Evolutionary conservation across 2,888 invertebrate genomes (phyloP), one percentile per base, ranked within the genome.

Genomic region (Tenthredo notha): DNA sequence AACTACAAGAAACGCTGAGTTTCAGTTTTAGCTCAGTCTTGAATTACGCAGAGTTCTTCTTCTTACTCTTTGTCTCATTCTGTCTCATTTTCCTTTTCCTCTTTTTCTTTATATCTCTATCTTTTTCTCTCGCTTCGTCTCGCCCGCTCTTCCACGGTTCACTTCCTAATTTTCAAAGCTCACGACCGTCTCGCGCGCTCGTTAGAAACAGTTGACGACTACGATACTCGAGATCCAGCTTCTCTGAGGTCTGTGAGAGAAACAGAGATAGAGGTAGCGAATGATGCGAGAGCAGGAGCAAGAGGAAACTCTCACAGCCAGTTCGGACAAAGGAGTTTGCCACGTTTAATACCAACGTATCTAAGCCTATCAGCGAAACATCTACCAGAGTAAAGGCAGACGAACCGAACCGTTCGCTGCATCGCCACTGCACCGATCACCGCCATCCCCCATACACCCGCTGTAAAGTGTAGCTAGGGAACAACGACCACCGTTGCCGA

Each of bases 321-420:
- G 83, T 47, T 83, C 47, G 83, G 70, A 83, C 83, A 83, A 83
- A 83, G 83, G 83, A 83, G 67, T 83, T 83, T 67, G 70, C 83
- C 83, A 83, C 83, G 83, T 70, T 83, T 83, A 47, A 83, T 83
- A 83, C 67, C 67, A 65, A 65, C 83, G 50, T 61, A 40, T 5
- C 72, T 50, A 77, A 54, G 47, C 77, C 77, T 77, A 80, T 80
- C 80, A 80, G 61, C 61, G 21, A 40, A 80, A 21, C 61, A 80
- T 80, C 80, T 61, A 33, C 29, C 54, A 10, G 61, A 29, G 80
- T 80, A 61, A 80, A 80, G n/a, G 80, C 80, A 58, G 40, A 80
- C 80, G 61, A 21, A 25, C 12, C 61, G 21, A 58, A 58, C 15
- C n/a, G 21, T 1, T 6, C 43, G 80, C 0, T 25, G 21, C 61